These are phyloP conservation scores for Oryzaephilus surinamensis DNA, from an alignment of 1,140 invertebrate genomes.

Conservation along the genomic window DNA sequence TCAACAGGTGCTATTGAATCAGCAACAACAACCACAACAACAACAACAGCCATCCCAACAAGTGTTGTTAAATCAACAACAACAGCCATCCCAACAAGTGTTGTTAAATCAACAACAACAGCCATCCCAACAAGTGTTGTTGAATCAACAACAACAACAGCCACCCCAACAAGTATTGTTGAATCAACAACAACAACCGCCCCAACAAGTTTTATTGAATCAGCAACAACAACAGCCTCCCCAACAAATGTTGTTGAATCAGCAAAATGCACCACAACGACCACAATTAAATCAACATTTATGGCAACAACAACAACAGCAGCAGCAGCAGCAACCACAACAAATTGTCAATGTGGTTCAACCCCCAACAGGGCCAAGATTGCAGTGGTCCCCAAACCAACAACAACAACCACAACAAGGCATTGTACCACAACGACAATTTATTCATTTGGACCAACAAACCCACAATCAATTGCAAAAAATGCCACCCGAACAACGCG, in stretches of 20 bases:
- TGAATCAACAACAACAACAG: conserved; percentile 17
- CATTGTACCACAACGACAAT: conserved; percentile 40
- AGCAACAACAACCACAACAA: conserved; percentile 21
- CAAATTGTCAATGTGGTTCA: conserved; percentile 23
- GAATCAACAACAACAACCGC: conserved; percentile 30
- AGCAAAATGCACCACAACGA: too few relatives aligned
- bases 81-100: conserved; percentile 11
- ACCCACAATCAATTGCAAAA: conserved; percentile 74
- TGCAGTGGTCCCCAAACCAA: conserved; percentile 19
- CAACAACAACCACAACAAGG: conserved; percentile 8
- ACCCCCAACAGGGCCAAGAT: conserved; percentile 11
- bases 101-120: conserved; percentile 19
- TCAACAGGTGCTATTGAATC: conserved; percentile 16
- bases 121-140: conserved; percentile 17
- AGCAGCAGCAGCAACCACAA: conserved; percentile 34
- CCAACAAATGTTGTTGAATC: too few relatives aligned
- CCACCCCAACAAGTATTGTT: conserved; percentile 25
- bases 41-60: conserved; percentile 20
- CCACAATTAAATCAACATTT: conserved; percentile 21
- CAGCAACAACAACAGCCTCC: conserved; percentile 28
- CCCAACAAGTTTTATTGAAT: conserved; percentile 10
- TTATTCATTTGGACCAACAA: conserved; percentile 67
- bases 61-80: conserved; percentile 13
- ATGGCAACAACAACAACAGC: conserved; percentile 35
- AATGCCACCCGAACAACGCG: conserved; percentile 65